phyloP scores from a whole-genome alignment of 2,797 vertebrate species.

The Uromys caudimaculatus region DNA sequence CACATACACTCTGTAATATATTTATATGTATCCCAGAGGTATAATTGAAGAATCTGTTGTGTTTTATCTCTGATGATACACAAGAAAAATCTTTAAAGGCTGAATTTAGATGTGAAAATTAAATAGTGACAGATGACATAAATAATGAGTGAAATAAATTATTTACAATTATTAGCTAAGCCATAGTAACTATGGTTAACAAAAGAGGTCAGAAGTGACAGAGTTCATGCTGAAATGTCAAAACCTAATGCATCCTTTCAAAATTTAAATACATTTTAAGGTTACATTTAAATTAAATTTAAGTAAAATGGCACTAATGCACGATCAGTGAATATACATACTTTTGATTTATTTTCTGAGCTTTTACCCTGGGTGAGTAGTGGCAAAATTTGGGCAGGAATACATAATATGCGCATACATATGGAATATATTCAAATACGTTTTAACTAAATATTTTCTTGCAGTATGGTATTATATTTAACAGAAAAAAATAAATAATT shows the following conservation, averaged over 20 bases:
- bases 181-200: not conserved
- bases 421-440: conserved; percentile 50
- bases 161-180: not conserved
- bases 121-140: not conserved
- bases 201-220: not conserved
- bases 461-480: not conserved
- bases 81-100: not conserved
- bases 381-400: not conserved
- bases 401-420: not conserved
- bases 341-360: not conserved
- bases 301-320: not conserved
- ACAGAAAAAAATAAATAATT: not conserved
- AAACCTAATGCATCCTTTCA: not conserved
- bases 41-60: not conserved
- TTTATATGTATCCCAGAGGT: fast-evolving
- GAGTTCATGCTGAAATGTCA: not conserved
- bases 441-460: conserved; percentile 60
- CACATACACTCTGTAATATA: not conserved
- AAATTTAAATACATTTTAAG: not conserved
- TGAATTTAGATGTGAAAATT: not conserved
- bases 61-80: not conserved
- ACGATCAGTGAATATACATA: not conserved
- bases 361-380: not conserved
- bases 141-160: not conserved
- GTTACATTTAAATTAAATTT: not conserved